These are phyloP conservation scores for Bombus soroeensis DNA, from an alignment of 1,140 invertebrate genomes.

Conservation along the genomic window DNA sequence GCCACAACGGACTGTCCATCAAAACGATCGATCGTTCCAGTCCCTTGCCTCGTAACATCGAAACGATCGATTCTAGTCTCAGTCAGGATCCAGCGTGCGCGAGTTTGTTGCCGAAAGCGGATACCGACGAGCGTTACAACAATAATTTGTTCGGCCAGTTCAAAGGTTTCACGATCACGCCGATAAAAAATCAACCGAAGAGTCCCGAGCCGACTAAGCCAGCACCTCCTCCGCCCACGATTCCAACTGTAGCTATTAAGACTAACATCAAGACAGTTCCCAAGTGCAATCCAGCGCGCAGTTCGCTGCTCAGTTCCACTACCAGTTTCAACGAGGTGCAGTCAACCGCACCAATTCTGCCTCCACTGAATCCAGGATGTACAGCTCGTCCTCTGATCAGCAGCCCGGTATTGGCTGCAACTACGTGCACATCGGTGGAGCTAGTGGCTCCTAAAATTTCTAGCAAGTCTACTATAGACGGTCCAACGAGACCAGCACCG, in stretches of 20 bases:
- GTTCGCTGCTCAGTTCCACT: constrained; percentile 68
- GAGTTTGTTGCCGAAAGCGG: constrained; percentile 83
- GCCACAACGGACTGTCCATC: constrained; percentile 73
- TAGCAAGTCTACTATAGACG: constrained; percentile 76
- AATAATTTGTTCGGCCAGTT: constrained; percentile 91
- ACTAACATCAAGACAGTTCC: constrained; percentile 72
- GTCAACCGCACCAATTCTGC: constrained; percentile 83
- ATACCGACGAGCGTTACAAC: constrained; percentile 80
- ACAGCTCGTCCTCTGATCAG: constrained; percentile 89
- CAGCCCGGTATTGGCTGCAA: constrained; percentile 90
- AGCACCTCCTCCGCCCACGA: constrained; percentile 82
- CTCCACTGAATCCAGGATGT: constrained; percentile 84
- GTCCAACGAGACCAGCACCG: constrained; percentile 59
- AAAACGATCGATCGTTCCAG: constrained; percentile 79
- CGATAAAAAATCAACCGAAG: constrained; percentile 81
- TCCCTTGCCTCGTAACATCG: constrained; percentile 74
- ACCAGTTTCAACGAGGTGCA: constrained; percentile 79
- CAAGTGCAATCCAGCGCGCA: constrained; percentile 56
- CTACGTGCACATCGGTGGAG: constrained; percentile 90
- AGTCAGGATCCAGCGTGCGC: constrained; percentile 80
- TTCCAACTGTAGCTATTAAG: constrained; percentile 79
- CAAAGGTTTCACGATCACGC: constrained; percentile 91
- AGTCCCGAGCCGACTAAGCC: constrained; percentile 77
- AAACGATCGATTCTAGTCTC: constrained; percentile 79
- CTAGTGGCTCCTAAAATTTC: constrained; percentile 84